These are phyloP conservation scores for Heteromurus nitidus DNA, from an alignment of 2,888 invertebrate genomes.

Conservation along the genomic window DNA sequence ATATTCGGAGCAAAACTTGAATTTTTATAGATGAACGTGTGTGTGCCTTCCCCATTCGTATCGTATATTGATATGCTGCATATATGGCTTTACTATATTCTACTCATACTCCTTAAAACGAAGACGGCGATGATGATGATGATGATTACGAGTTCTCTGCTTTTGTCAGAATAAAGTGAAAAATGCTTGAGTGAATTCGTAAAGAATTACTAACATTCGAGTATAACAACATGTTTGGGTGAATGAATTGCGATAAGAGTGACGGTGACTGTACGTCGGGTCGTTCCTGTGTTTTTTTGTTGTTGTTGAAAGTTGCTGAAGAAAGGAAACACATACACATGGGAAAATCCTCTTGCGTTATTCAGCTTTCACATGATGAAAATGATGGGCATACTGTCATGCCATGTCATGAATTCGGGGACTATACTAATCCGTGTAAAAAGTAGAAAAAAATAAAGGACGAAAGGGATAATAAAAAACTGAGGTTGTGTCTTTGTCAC, in stretches of 20 bases:
- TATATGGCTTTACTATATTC: neutral
- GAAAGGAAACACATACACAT: constrained; percentile 32
- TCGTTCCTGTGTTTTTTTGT: neutral
- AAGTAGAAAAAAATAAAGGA: too few species aligned
- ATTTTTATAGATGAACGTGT: too few species aligned
- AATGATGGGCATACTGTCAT: neutral
- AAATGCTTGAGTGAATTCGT: constrained; percentile 60
- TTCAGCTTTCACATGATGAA: constrained; percentile 16
- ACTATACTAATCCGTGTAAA: constrained; percentile 38
- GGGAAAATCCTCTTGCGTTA: constrained; percentile 49
- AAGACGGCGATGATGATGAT: constrained; percentile 51
- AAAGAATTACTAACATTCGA: constrained; percentile 53
- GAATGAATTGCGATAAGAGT: neutral
- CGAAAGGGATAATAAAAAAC: too few species aligned
- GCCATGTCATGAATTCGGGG: constrained; percentile 3
- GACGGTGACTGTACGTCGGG: neutral
- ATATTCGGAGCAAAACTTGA: too few species aligned
- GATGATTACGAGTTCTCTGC: too few species aligned
- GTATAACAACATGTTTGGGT: constrained; percentile 35
- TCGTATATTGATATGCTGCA: too few species aligned
- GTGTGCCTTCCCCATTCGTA: too few species aligned
- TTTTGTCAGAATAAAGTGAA: constrained; percentile 62
- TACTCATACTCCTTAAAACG: constrained; percentile 22
- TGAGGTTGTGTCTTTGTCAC: constrained; percentile 36
- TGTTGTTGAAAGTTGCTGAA: constrained; percentile 14